These are phyloP conservation scores for Archaeoteleia sp. DNA, from an alignment of 2,888 invertebrate species.

Conservation along the genomic window DNA sequence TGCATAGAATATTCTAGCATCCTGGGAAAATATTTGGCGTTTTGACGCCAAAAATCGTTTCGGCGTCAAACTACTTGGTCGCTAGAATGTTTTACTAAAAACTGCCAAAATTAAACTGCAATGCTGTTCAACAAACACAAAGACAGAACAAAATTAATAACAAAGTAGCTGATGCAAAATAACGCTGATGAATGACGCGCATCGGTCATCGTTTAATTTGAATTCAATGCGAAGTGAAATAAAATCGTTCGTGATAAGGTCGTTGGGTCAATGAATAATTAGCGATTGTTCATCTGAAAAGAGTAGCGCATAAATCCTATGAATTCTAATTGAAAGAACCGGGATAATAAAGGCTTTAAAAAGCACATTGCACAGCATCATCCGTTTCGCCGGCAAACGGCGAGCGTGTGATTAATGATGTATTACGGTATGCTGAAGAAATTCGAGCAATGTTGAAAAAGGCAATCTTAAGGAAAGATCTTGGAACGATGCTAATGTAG, in stretches of 20 bases:
- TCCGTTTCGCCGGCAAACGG: not conserved
- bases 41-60: too few species aligned
- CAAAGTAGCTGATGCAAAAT: too few species aligned
- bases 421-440: not conserved
- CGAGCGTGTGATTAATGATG: not conserved
- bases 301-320: constrained; percentile 4
- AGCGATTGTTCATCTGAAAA: constrained; percentile 16
- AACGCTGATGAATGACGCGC: constrained; percentile 3
- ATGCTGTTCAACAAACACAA: too few species aligned
- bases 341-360: constrained; percentile 10
- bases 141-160: too few species aligned
- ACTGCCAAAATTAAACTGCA: too few species aligned
- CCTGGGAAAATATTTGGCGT: too few species aligned
- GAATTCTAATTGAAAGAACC: constrained; percentile 10
- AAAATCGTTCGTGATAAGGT: constrained; percentile 11
- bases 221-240: constrained; percentile 7
- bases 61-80: too few species aligned
- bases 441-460: not conserved
- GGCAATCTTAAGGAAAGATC: too few species aligned
- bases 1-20: too few species aligned
- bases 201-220: constrained; percentile 27
- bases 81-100: too few species aligned
- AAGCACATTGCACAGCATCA: constrained; percentile 11
- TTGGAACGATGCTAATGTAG: too few species aligned
- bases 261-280: constrained; percentile 19